Evolutionary conservation across 2,113 vertebrate species (phyloP).

Genomic region (Eudorcas thomsonii): DNA sequence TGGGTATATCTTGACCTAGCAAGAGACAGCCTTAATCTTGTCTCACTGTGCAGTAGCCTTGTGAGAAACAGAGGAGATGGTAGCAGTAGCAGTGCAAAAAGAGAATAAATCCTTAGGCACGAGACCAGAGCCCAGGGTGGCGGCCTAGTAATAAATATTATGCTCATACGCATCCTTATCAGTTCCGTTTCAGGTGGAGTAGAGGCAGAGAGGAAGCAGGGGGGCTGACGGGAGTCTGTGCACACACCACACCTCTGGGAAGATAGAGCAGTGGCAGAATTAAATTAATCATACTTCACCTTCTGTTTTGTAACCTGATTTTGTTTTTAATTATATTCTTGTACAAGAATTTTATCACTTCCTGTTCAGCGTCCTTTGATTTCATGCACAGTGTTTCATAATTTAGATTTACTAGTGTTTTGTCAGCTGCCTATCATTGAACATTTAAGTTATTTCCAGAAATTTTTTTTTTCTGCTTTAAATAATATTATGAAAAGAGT

Average conservation of each 20-base stretch:
- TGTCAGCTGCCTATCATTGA: not conserved
- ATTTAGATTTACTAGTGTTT: conserved; percentile 22
- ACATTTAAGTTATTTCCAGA: not conserved
- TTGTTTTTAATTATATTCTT: not conserved
- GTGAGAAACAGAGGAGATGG: not conserved
- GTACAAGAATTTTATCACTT: not conserved
- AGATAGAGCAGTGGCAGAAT: not conserved
- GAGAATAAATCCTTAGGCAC: not conserved
- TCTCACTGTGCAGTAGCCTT: not conserved
- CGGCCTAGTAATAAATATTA: not conserved
- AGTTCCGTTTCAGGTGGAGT: not conserved
- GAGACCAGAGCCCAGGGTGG: not conserved
- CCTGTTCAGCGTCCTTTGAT: not conserved
- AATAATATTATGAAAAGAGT: conserved; percentile 15
- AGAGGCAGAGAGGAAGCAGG: not conserved
- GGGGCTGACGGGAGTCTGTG: not conserved
- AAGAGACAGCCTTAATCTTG: not conserved
- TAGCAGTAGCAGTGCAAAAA: not conserved
- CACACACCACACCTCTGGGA: not conserved
- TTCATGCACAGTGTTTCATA: not conserved
- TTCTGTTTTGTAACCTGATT: not conserved
- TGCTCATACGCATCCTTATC: not conserved
- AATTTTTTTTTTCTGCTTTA: not conserved
- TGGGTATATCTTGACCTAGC: not conserved
- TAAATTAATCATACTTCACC: not conserved